Base-by-base conservation (phyloP, 2,113 vertebrate genomes). In the Dicaeum eximium region DNA sequence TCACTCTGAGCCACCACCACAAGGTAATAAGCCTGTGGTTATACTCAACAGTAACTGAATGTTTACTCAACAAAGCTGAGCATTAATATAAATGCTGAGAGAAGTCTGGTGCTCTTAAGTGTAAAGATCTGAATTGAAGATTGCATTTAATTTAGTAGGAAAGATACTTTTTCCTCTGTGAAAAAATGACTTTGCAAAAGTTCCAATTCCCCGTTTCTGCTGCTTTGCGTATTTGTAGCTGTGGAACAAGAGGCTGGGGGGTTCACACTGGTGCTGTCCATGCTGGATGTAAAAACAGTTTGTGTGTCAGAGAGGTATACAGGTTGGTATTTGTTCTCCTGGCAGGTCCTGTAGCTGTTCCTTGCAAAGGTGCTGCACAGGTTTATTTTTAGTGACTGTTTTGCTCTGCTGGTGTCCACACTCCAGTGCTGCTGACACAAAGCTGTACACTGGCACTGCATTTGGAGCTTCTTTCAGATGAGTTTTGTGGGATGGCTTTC, bases 51-150 rank as follows among this genome's bases (percentile, higher is more conserved):
- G 75, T 38, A 87, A 60, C 11, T 85, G 83, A 92, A 86, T 80
- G 86, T 83, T 94, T 91, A 84, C 90, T 94, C 81, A 89, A 81
- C 77, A 67, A 62, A 69, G 62, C 51, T 85, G 58, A 75, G 42
- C 28, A 89, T 83, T 81, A 69, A 35, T 66, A 40, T 54, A 57
- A 82, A 81, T 57, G 48, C 54, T 50, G 12, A 47, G 40, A 64
- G 31, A 57, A 64, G 37, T 71, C n/a, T 82, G 16, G n/a, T 92
- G 45, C 33, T 38, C 25, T 58, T 86, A 33, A 73, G 66, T 37
- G 33, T 54, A 47, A 70, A 78, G 48, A 74, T 56, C 53, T 73
- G n/a, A 48, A 22, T 82, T 22, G 38, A 69, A 77, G 14, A 65
- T n/a, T 57, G 38, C 70, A 40, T 80, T 86, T 77, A 30, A 54